Evolutionary conservation across 2,113 vertebrate genomes (phyloP).

Genomic region (Hippocampus abdominalis): DNA sequence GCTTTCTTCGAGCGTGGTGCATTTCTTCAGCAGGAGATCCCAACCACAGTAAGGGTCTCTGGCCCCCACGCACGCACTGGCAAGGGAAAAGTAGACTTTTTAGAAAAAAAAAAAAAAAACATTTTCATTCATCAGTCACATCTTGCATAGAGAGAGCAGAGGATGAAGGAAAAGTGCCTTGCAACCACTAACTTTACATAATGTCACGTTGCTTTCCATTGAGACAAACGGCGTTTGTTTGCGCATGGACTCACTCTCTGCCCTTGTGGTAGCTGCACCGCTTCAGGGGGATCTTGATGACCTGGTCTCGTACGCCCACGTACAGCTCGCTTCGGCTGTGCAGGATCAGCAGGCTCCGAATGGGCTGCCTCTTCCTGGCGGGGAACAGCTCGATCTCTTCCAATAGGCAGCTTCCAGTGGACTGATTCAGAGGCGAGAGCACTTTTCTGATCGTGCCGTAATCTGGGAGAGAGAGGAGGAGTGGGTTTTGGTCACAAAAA

Average conservation of each 20-base stretch:
- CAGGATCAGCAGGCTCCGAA: constrained; percentile 88
- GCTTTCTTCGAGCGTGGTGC: constrained; percentile 90
- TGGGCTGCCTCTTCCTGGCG: constrained; percentile 75
- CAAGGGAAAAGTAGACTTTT: background rate
- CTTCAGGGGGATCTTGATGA: constrained; percentile 91
- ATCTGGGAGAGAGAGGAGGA: constrained; percentile 71
- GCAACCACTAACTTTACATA: constrained; percentile 15
- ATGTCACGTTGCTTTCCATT: constrained; percentile 14
- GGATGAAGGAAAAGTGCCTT: too few species aligned
- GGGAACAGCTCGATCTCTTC: constrained; percentile 93
- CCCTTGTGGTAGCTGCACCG: constrained; percentile 88
- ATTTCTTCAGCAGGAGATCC: constrained; percentile 89
- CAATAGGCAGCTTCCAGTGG: constrained; percentile 84
- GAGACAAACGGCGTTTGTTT: constrained; percentile 38
- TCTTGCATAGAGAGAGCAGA: too few species aligned
- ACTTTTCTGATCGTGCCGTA: constrained; percentile 95
- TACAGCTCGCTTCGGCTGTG: constrained; percentile 93
- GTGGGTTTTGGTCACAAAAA: background rate
- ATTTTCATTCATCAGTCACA: too few species aligned
- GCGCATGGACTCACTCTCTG: constrained; percentile 77
- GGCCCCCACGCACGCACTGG: constrained; percentile 87
- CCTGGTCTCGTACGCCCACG: constrained; percentile 86
- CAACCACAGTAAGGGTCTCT: constrained; percentile 97
- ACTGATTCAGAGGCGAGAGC: constrained; percentile 85
- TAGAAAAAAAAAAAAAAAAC: too few species aligned